Base-by-base conservation (phyloP, 2,797 vertebrate genomes). In the Corythornis leucogaster region DNA sequence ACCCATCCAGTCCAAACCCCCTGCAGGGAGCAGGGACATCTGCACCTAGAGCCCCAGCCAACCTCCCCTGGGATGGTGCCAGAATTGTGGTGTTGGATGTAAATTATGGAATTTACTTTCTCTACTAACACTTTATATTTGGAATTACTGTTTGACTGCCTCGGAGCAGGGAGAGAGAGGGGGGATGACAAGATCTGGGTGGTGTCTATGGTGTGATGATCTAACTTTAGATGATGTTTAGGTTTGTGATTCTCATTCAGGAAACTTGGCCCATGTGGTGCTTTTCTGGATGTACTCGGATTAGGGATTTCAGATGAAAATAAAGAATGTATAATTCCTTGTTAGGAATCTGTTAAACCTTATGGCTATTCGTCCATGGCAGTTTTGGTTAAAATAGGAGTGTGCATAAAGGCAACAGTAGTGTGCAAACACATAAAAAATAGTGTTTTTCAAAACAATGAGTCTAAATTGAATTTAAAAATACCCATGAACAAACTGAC, bases 351-450 rank as follows among this genome's bases (percentile, higher is more conserved):
- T 75, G 83, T 90, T 92, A 81, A 91, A 86, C 74, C 58, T 92
- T 88, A 87, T 80, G 69, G 80, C 30, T 89, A 87, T 83, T 64
- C 76, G 85, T 78, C 76, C 69, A 83, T 25, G 78, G 58, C 24
- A 68, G 46, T 92, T 91, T 88, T 80, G 14, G 51, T 90, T 86
- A 81, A 94, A 92, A 86, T 55, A 94, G 55, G 90, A 76, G 2
- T 6, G 5, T 42, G 30, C 45, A 25, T 80, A 69, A 84, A 92
- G 28, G 51, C 63, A 91, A 63, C 11, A 55, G 12, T 42, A 90
- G 51, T 45, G 35, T 69, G 59, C 46, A 92, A 89, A 66, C 25
- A 15, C 45, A 11, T 9, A 61, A 73, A 68, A 92, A 26, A 2
- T 22, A 69, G 12, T 26, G 0, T 43, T 85, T 87, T 93, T 71